Evolutionary conservation across 2,797 vertebrate genomes (phyloP), one percentile per base, ranked within the genome.

Genomic region (Erpetoichthys calabaricus): DNA sequence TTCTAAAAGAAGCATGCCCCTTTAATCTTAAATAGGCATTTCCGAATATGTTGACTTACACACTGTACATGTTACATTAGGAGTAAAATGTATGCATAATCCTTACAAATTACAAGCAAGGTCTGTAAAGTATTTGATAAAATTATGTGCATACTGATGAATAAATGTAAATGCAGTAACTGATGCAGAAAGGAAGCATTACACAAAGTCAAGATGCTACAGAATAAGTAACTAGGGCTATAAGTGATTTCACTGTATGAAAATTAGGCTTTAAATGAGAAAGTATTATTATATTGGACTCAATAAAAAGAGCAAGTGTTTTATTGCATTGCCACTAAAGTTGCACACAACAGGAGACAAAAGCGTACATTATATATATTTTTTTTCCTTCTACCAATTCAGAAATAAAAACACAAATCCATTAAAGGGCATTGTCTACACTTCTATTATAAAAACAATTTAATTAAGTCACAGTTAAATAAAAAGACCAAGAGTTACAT

Each of bases 91-190:
- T 43, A 54, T 54, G 41, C 53, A 5, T 54, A 54, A 54, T 54
- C 7, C 41, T 44, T 54, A n/a, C 53, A 54, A 54, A 54, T 54
- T 54, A 54, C 53, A 54, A 42, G 53, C 3, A 8, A 54, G 53
- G 10, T 41, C 53, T 54, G 53, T 54, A 54, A 42, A 54, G 53
- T 54, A 5, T 54, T 54, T 54, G 10, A 3, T 54, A 54, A 54
- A 54, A 54, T 25, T 54, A 54, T 54, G 10, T 54, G 53, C 53
- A 54, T 54, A 54, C 53, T 54, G 53, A 54, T 54, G 53, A 54
- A 54, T 54, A 51, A n/a, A 54, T 54, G 53, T 54, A 54, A 54
- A 54, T 54, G 41, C 6, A 54, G 10, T 2, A 41, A 54, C 7
- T 54, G 53, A 54, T 54, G 53, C 53, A 54, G 53, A 54, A 54